Evolutionary conservation across 2,113 vertebrate species (phyloP).

Genomic region (Zosterops hypoxanthus): DNA sequence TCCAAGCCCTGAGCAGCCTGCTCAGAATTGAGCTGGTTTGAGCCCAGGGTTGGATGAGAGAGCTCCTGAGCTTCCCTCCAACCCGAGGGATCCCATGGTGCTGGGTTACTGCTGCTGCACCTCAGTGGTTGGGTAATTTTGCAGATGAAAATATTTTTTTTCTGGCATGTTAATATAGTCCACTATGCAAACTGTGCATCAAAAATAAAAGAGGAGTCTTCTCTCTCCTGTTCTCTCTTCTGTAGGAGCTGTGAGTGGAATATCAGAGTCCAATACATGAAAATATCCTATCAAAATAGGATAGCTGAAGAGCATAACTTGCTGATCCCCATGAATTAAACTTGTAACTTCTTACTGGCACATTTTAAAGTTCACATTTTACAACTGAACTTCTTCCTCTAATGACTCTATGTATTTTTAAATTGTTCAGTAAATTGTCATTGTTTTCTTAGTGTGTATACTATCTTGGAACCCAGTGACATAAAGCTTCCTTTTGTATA

Average conservation of each 20-base stretch:
- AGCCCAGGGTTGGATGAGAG: neutral
- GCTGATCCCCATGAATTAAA: neutral
- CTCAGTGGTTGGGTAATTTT: neutral
- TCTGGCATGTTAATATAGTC: neutral
- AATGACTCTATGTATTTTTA: neutral
- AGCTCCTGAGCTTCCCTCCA: neutral
- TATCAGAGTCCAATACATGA: rapidly evolving
- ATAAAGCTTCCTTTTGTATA: neutral
- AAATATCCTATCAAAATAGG: neutral
- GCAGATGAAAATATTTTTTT: neutral
- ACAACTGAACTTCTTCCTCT: neutral
- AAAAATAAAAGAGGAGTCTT: neutral
- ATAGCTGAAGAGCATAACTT: neutral
- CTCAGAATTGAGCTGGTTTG: neutral
- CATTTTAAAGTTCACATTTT: neutral
- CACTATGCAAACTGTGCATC: neutral
- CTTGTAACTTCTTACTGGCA: neutral
- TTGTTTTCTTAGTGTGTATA: neutral
- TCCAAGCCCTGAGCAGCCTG: neutral
- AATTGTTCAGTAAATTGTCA: neutral
- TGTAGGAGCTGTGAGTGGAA: neutral
- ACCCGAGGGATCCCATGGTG: rapidly evolving
- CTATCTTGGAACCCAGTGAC: neutral
- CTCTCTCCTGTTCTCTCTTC: neutral
- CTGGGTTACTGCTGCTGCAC: neutral